These are phyloP conservation scores for Aphelocoma coerulescens DNA, from an alignment of 2,113 vertebrate species.

Conservation along the genomic window DNA sequence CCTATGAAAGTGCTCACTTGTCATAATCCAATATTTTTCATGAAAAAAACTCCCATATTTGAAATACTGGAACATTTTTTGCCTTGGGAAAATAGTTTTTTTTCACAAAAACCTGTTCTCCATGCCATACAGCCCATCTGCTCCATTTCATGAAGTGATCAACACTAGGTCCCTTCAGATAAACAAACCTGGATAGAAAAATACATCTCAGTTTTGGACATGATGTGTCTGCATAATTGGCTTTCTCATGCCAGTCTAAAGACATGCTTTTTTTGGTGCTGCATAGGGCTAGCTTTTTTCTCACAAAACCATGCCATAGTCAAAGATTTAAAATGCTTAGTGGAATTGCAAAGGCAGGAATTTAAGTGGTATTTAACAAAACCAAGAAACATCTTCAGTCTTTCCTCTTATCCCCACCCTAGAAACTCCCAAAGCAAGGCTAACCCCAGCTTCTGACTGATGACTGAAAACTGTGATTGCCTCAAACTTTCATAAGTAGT, in stretches of 20 bases:
- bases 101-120: not conserved
- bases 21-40: not conserved
- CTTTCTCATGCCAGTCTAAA: not conserved
- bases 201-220: not conserved
- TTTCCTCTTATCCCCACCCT: not conserved
- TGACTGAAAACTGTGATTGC: not conserved
- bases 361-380: not conserved
- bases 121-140: not conserved
- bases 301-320: not conserved
- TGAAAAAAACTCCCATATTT: not conserved
- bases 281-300: not conserved
- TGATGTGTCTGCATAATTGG: not conserved
- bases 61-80: not conserved
- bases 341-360: not conserved
- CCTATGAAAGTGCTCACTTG: not conserved
- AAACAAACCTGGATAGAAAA: slow-evolving; percentile 8
- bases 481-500: not conserved
- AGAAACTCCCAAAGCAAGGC: not conserved
- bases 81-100: not conserved
- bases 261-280: not conserved
- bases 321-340: not conserved
- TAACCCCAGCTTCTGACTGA: not conserved
- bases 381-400: not conserved
- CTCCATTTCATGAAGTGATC: not conserved
- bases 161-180: not conserved